phyloP scores from a whole-genome alignment of 2,797 vertebrate species.

The Poecilia gillii region DNA sequence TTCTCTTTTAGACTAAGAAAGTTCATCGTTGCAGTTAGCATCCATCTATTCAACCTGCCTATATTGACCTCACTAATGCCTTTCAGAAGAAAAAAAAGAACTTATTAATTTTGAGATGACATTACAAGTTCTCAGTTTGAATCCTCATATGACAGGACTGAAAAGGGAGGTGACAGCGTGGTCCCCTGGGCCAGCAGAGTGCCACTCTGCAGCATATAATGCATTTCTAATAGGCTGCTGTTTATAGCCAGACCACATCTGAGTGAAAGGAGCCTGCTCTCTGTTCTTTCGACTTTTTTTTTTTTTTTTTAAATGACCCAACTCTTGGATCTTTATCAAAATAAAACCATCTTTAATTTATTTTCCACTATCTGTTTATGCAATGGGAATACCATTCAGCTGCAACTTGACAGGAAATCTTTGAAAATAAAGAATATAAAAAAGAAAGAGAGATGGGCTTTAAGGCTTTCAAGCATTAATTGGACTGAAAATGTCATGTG shows the following conservation, averaged over 20 bases:
- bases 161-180: slow-evolving; percentile 21
- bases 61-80: not conserved
- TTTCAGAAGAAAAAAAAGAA: not conserved
- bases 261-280: slow-evolving; percentile 21
- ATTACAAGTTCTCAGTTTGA: slow-evolving; percentile 8
- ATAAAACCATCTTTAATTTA: slow-evolving; percentile 3
- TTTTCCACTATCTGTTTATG: not conserved
- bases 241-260: slow-evolving; percentile 20
- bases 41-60: not conserved
- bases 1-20: not conserved
- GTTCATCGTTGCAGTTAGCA: not conserved
- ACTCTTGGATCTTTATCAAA: slow-evolving; percentile 1
- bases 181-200: slow-evolving; percentile 18
- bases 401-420: slow-evolving; percentile 3
- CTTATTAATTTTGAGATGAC: slow-evolving; percentile 1
- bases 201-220: slow-evolving; percentile 22
- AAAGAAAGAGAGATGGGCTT: slow-evolving; percentile 2
- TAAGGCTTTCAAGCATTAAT: slow-evolving; percentile 3
- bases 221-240: slow-evolving; percentile 25
- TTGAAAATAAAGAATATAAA: not conserved
- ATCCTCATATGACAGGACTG: slow-evolving; percentile 21
- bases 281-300: not conserved
- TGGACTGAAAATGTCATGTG: not conserved
- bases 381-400: not conserved
- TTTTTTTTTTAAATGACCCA: not conserved